Evolutionary conservation across 2,797 vertebrate species (phyloP).

Genomic region (Bradypodion pumilum): DNA sequence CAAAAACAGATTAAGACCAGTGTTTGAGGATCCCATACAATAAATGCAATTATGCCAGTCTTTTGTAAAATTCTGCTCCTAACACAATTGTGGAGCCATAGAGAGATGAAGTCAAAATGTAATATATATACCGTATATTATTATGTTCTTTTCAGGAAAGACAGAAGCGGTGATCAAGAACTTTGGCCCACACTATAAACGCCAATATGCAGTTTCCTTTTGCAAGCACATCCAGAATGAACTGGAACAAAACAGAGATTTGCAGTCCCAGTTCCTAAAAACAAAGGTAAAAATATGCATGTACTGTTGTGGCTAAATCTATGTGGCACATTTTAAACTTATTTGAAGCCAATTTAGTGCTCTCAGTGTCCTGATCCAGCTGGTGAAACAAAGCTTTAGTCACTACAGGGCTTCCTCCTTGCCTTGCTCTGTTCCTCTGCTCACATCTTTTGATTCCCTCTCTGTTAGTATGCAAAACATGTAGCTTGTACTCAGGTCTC

Average conservation of each 20-base stretch:
- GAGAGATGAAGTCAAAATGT: background rate
- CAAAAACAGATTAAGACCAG: background rate
- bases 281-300: constrained; percentile 76
- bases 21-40: background rate
- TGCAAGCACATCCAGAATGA: constrained; percentile 83
- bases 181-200: constrained; percentile 85
- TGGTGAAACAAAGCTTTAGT: background rate
- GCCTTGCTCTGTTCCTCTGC: too few species aligned
- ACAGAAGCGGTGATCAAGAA: constrained; percentile 82
- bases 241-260: constrained; percentile 80
- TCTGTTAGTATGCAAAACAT: background rate
- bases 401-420: background rate
- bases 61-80: background rate
- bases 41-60: background rate
- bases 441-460: background rate
- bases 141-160: constrained; percentile 73
- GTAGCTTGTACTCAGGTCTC: background rate
- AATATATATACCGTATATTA: constrained; percentile 14
- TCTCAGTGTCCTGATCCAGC: background rate
- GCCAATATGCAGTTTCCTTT: constrained; percentile 84
- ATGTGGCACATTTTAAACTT: background rate
- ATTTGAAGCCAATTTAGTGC: background rate
- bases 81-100: background rate
- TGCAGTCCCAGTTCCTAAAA: constrained; percentile 81
- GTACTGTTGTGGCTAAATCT: background rate